These are phyloP conservation scores for Teleogryllus oceanicus DNA, from an alignment of 2,888 invertebrate species.

Conservation along the genomic window DNA sequence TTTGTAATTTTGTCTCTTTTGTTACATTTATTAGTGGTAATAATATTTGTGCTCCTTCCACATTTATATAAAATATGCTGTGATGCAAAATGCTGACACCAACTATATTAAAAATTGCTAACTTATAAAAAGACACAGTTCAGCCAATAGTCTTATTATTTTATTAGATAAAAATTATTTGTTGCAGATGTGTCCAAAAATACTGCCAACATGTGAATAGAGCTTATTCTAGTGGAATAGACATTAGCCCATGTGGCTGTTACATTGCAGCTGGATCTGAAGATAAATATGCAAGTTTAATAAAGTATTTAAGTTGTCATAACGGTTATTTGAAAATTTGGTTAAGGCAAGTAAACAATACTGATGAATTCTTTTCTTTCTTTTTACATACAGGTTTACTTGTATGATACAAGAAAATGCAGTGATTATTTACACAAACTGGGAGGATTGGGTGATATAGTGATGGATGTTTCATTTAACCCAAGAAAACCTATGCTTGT, in stretches of 20 bases:
- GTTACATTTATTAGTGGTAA: too few relatives aligned
- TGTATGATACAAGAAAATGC: conserved; percentile 36
- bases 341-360: too few relatives aligned
- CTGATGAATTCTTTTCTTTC: not conserved
- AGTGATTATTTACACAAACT: conserved; percentile 31
- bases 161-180: not conserved
- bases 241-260: conserved; percentile 36
- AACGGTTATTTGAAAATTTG: too few relatives aligned
- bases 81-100: too few relatives aligned
- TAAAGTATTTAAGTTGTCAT: too few relatives aligned
- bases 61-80: too few relatives aligned
- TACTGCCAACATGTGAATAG: conserved; percentile 34
- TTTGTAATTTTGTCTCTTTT: too few relatives aligned
- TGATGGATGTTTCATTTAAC: conserved; percentile 36
- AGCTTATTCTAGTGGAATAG: conserved; percentile 31
- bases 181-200: conserved; percentile 35
- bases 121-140: too few relatives aligned
- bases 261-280: conserved; percentile 36
- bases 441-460: conserved; percentile 32
- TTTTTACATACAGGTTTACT: conserved; percentile 33
- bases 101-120: too few relatives aligned
- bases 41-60: too few relatives aligned
- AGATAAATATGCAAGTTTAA: conserved; percentile 34
- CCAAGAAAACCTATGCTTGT: conserved; percentile 32
- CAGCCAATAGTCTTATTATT: too few relatives aligned